phyloP scores from a whole-genome alignment of 2,113 vertebrate species.

The Gallinago jamesoni region DNA sequence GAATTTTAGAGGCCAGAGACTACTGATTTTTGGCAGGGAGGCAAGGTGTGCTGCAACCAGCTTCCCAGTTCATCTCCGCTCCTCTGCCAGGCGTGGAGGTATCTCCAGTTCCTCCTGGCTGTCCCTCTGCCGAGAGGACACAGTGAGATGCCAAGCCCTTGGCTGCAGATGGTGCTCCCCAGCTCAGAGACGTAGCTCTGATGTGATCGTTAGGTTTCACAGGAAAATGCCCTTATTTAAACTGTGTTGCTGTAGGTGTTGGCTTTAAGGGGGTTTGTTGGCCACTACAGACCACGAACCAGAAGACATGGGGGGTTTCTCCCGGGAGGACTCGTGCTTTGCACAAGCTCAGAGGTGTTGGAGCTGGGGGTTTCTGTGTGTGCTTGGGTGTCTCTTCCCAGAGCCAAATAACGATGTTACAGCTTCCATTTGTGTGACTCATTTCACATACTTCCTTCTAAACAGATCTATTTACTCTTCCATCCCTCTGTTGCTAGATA shows the following conservation, averaged over 20 bases:
- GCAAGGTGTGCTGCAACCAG: neutral
- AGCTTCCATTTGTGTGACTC: neutral
- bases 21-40: neutral
- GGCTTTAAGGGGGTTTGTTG: fast-evolving
- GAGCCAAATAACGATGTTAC: neutral
- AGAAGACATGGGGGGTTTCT: neutral
- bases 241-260: neutral
- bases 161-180: neutral
- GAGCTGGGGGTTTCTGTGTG: neutral
- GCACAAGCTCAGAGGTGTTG: neutral
- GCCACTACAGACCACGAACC: neutral
- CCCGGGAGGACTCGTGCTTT: fast-evolving
- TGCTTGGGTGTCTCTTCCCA: neutral
- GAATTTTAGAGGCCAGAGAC: neutral
- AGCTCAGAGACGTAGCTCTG: neutral
- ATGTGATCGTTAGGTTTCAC: fast-evolving
- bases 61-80: neutral
- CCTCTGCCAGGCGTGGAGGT: neutral
- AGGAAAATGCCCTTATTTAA: neutral
- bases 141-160: neutral
- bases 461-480: neutral
- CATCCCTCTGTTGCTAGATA: neutral
- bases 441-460: neutral
- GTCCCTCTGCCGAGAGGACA: neutral
- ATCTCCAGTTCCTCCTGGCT: neutral